Evolutionary conservation across 2,888 invertebrate genomes (phyloP).

Genomic region (Leucozona laternaria): DNA sequence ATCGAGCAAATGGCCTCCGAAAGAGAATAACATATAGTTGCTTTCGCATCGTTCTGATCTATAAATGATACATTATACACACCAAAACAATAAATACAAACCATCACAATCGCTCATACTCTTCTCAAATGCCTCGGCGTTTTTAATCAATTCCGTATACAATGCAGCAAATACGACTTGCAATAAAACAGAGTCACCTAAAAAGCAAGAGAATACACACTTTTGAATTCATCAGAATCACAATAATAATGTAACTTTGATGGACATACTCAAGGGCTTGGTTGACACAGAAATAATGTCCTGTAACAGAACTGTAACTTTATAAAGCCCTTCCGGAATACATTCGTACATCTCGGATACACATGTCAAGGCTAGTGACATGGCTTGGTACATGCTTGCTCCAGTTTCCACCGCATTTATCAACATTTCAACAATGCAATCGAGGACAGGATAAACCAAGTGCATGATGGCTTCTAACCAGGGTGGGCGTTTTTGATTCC

Average conservation of each 20-base stretch:
- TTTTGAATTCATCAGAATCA: slow-evolving; percentile 35
- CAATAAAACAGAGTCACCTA: slow-evolving; percentile 87
- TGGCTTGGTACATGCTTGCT: slow-evolving; percentile 92
- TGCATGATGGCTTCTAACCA: slow-evolving; percentile 90
- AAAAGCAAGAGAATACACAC: neutral
- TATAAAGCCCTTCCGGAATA: slow-evolving; percentile 86
- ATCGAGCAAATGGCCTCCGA: slow-evolving; percentile 92
- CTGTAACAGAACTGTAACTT: slow-evolving; percentile 87
- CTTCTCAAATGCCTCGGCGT: slow-evolving; percentile 81
- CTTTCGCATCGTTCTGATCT: slow-evolving; percentile 80
- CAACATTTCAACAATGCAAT: slow-evolving; percentile 88
- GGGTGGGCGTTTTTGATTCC: slow-evolving; percentile 91
- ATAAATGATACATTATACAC: neutral
- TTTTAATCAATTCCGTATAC: slow-evolving; percentile 87
- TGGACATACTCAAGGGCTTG: slow-evolving; percentile 85
- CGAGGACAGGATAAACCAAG: slow-evolving; percentile 86
- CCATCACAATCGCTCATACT: slow-evolving; percentile 64
- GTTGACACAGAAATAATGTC: slow-evolving; percentile 89
- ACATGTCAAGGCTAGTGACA: slow-evolving; percentile 89
- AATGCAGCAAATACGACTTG: slow-evolving; percentile 89
- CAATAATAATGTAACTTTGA: too few species aligned
- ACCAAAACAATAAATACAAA: slow-evolving; percentile 8
- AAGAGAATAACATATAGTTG: slow-evolving; percentile 88
- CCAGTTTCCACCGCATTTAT: slow-evolving; percentile 89
- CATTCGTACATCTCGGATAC: slow-evolving; percentile 89